Conservation (phyloP, 2,113 vertebrate species). For the Oenanthe melanoleuca region DNA sequence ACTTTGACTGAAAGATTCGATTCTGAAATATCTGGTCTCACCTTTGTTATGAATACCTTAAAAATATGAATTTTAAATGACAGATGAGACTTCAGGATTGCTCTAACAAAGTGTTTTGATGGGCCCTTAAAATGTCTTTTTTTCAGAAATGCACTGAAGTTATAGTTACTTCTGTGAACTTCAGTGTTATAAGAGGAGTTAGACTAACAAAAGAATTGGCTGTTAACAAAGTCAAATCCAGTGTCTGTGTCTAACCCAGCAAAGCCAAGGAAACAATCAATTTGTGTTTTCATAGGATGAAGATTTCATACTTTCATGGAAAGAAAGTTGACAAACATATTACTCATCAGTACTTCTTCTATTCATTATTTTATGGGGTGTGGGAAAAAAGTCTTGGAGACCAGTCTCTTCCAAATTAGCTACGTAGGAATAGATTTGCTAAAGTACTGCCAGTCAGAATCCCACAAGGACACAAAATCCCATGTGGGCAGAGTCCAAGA, state of each 20-base stretch:
- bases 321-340: neutral
- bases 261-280: neutral
- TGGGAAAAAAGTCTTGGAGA: neutral
- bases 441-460: neutral
- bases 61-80: neutral
- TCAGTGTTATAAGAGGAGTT: neutral
- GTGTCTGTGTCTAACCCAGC: neutral
- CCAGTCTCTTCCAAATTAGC: neutral
- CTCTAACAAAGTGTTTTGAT: neutral
- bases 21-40: neutral
- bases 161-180: neutral
- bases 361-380: neutral
- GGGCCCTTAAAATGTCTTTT: neutral
- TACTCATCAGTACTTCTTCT: neutral
- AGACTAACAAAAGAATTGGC: neutral
- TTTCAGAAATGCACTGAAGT: neutral
- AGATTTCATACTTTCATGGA: neutral
- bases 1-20: neutral
- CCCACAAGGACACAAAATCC: neutral
- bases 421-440: neutral
- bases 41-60: neutral
- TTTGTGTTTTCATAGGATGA: neutral
- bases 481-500: neutral
- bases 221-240: neutral
- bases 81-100: neutral